Evolutionary conservation across 2,113 vertebrate species (phyloP).

Genomic region (Thamnophis sirtalis): DNA sequence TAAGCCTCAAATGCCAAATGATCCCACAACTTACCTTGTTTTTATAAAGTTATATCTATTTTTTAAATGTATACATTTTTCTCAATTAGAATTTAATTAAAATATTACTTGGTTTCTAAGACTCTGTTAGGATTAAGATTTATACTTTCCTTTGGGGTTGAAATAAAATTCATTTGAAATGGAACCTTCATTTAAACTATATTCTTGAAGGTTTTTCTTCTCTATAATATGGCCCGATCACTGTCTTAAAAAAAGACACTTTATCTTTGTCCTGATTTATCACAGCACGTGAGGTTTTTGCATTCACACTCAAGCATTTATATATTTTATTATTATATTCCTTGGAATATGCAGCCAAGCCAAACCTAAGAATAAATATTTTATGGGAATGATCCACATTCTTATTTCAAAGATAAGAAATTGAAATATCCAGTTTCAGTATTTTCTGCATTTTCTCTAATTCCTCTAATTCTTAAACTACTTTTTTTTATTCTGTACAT

Average conservation of each 20-base stretch:
- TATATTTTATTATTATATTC: not conserved
- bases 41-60: too few relatives aligned
- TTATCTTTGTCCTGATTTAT: not conserved
- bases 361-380: not conserved
- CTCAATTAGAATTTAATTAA: too few relatives aligned
- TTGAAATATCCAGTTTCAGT: not conserved
- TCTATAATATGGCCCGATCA: not conserved
- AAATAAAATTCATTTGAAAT: not conserved
- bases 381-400: not conserved
- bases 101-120: too few relatives aligned
- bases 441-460: not conserved
- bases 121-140: too few relatives aligned
- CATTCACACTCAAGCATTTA: not conserved
- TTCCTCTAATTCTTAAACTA: not conserved
- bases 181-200: not conserved
- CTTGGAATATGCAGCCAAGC: not conserved
- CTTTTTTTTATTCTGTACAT: not conserved
- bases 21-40: too few relatives aligned
- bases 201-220: not conserved
- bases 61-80: too few relatives aligned
- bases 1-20: too few relatives aligned
- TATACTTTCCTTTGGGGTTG: too few relatives aligned
- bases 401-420: not conserved
- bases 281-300: not conserved
- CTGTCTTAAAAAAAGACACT: not conserved